Percentiles rank a stretch among this genome's conserved stretches.
phyloP scores from a whole-genome alignment of 2,888 invertebrate genomes.

The Eupsilia transversa region DNA sequence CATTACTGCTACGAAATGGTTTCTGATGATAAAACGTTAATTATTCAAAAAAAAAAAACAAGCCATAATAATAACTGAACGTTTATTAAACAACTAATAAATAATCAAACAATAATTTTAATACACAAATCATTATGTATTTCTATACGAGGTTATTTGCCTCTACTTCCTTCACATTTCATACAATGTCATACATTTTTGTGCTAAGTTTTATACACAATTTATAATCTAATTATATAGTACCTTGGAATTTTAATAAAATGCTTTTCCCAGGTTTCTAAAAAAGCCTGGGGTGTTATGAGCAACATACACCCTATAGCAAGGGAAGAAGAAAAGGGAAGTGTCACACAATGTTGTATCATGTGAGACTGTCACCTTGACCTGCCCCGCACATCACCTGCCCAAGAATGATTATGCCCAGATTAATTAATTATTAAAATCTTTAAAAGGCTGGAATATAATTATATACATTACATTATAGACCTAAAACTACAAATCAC shows the following conservation, averaged over 20 bases:
- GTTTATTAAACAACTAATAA: constrained; percentile 62
- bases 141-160: neutral
- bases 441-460: neutral
- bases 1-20: too few relatives aligned
- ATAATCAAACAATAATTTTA: constrained; percentile 53
- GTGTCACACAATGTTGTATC: too few relatives aligned
- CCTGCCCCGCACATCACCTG: too few relatives aligned
- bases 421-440: neutral
- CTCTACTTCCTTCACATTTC: neutral
- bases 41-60: constrained; percentile 16
- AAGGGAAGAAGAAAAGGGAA: too few relatives aligned
- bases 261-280: too few relatives aligned
- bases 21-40: neutral
- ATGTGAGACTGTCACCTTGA: neutral
- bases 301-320: too few relatives aligned
- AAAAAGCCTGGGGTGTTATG: neutral
- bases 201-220: constrained; percentile 29
- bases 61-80: constrained; percentile 54
- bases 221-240: neutral
- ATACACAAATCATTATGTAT: constrained; percentile 35
- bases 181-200: constrained; percentile 51
- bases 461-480: too few relatives aligned
- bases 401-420: neutral
- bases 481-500: too few relatives aligned
- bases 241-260: constrained; percentile 7